Percentiles rank a stretch among this genome's conserved stretches.
Conservation (phyloP, 2,888 invertebrate genomes). For the Koerneria pararmatus region DNA sequence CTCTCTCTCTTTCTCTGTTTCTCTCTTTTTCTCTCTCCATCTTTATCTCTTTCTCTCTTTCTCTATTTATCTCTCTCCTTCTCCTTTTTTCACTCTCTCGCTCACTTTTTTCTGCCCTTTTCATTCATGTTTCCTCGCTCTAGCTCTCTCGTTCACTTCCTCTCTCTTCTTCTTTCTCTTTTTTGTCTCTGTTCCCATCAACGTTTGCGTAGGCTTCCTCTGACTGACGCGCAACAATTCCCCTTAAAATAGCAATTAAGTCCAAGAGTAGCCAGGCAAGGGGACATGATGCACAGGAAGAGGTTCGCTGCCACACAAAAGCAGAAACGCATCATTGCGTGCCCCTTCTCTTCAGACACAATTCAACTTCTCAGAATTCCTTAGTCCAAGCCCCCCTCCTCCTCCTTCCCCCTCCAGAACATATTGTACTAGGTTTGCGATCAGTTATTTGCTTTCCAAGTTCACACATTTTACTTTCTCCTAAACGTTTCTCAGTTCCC, state of each 20-base stretch:
- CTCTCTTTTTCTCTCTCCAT: conserved; percentile 2
- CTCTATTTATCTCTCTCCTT: conserved; percentile 6
- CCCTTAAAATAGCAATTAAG: too few relatives aligned
- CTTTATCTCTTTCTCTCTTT: not conserved
- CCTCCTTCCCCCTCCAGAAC: conserved; percentile 7
- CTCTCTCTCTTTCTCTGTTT: not conserved
- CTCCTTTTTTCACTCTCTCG: not conserved
- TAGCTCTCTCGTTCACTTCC: not conserved
- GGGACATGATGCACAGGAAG: too few relatives aligned
- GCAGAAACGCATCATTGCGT: too few relatives aligned
- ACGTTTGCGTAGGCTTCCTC: not conserved
- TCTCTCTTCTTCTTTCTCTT: conserved; percentile 6
- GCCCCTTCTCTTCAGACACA: not conserved
- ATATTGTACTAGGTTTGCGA: too few relatives aligned
- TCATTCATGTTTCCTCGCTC: not conserved
- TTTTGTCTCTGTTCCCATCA: not conserved
- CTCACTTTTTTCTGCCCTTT: not conserved
- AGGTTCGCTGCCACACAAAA: too few relatives aligned
- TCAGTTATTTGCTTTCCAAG: too few relatives aligned
- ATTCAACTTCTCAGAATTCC: conserved; percentile 13
- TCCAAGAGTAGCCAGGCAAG: too few relatives aligned
- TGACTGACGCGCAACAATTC: too few relatives aligned
- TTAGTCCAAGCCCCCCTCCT: conserved; percentile 10
- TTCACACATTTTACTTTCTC: too few relatives aligned
- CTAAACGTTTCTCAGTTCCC: too few relatives aligned